Conservation (phyloP, 2,113 vertebrate species). For the Chitala chitala region DNA sequence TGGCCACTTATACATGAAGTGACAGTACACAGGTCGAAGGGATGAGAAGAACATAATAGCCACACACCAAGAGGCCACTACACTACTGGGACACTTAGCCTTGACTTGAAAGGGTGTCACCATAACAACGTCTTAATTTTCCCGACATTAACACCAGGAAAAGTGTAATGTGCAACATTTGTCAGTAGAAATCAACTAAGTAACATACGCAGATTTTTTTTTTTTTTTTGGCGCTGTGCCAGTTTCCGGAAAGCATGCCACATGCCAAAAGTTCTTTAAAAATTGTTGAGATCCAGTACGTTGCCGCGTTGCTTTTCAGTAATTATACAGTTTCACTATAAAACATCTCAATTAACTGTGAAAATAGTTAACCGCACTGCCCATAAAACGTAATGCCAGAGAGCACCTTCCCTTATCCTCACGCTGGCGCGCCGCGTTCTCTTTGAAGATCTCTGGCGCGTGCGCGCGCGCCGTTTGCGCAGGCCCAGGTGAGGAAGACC, state of each 20-base stretch:
- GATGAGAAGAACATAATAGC: too few relatives aligned
- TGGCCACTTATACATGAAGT: too few relatives aligned
- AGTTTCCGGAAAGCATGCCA: not conserved
- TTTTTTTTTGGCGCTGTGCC: too few relatives aligned
- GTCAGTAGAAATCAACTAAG: not conserved
- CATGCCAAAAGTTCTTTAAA: not conserved
- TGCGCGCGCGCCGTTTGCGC: conserved; percentile 30
- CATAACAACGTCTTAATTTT: not conserved
- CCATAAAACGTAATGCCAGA: conserved; percentile 18
- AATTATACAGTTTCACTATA: not conserved
- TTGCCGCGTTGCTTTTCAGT: not conserved
- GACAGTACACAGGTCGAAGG: too few relatives aligned
- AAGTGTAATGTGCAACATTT: not conserved
- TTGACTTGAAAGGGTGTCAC: not conserved
- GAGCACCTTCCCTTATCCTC: not conserved
- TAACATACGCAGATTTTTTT: not conserved
- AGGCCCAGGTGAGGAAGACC: conserved; percentile 40
- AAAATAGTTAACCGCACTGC: conserved; percentile 6
- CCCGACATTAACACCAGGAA: not conserved
- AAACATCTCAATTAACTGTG: not conserved
- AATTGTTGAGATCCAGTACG: not conserved
- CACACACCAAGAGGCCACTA: too few relatives aligned
- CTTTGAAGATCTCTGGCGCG: conserved; percentile 22
- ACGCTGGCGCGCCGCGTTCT: not conserved
- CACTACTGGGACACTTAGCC: not conserved